A percentile compares a stretch with the other conserved stretches of the same genome.
Evolutionary conservation across 2,113 vertebrate genomes (phyloP).

Genomic region (Setophaga petechia): DNA sequence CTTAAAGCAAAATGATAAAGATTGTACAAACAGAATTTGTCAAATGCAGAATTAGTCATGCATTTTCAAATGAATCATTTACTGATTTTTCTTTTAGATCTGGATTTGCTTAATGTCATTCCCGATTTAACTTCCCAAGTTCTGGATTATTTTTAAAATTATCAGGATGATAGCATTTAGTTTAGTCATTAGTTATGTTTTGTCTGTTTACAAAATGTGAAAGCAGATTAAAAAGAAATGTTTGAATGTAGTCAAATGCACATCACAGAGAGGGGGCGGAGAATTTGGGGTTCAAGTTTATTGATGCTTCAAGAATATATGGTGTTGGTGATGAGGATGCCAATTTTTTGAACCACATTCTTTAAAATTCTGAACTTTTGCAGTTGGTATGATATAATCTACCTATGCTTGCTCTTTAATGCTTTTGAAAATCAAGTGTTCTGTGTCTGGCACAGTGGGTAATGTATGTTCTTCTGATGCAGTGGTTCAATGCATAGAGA

Average conservation of each 20-base stretch:
- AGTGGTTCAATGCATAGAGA: conserved; percentile 98
- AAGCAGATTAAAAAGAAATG: not conserved
- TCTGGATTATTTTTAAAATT: not conserved
- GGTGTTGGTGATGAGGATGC: not conserved
- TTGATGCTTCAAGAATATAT: not conserved
- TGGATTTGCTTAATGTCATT: not conserved
- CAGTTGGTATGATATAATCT: not conserved
- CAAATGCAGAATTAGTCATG: not conserved
- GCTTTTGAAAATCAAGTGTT: not conserved
- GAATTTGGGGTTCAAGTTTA: not conserved
- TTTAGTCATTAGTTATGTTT: not conserved
- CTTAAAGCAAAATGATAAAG: not conserved
- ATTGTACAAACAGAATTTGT: not conserved
- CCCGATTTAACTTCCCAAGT: rapidly evolving
- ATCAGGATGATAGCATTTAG: not conserved
- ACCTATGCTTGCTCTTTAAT: not conserved
- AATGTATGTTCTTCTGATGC: conserved; percentile 24
- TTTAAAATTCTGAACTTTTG: not conserved
- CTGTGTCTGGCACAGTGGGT: not conserved
- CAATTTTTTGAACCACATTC: not conserved
- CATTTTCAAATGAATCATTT: not conserved
- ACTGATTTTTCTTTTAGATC: not conserved
- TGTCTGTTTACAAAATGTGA: not conserved
- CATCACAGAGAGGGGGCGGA: not conserved
- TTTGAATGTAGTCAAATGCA: not conserved